Conservation (phyloP, 1,140 invertebrate genomes). For the Bombus polaris region DNA sequence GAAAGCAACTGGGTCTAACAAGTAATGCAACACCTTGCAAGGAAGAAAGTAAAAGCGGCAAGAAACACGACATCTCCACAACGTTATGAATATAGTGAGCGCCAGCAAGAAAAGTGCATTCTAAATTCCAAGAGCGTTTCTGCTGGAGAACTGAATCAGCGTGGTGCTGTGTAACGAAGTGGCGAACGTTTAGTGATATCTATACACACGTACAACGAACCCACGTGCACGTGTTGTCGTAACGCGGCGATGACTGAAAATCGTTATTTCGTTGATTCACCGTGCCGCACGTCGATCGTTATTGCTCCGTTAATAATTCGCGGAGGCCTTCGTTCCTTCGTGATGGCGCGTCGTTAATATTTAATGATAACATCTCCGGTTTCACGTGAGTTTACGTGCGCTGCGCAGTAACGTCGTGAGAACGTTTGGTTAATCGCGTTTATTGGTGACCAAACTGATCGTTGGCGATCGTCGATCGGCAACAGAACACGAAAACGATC, state of each 20-base stretch:
- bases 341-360: constrained; percentile 70
- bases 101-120: background rate
- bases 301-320: constrained; percentile 69
- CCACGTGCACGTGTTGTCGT: constrained; percentile 67
- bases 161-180: constrained; percentile 20
- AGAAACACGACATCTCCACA: background rate
- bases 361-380: constrained; percentile 60
- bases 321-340: constrained; percentile 64
- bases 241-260: constrained; percentile 74
- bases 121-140: constrained; percentile 14
- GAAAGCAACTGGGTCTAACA: background rate
- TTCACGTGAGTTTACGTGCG: constrained; percentile 54
- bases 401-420: constrained; percentile 23
- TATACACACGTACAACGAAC: constrained; percentile 56
- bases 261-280: constrained; percentile 75
- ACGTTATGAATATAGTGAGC: background rate
- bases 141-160: constrained; percentile 5
- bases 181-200: constrained; percentile 51
- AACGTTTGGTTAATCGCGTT: constrained; percentile 38
- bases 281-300: constrained; percentile 64
- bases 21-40: background rate
- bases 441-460: constrained; percentile 46
- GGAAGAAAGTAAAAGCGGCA: background rate
- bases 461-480: background rate
- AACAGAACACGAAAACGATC: background rate